Conservation (phyloP, 2,888 invertebrate genomes). For the Poecilobothrus nobilitatus region DNA sequence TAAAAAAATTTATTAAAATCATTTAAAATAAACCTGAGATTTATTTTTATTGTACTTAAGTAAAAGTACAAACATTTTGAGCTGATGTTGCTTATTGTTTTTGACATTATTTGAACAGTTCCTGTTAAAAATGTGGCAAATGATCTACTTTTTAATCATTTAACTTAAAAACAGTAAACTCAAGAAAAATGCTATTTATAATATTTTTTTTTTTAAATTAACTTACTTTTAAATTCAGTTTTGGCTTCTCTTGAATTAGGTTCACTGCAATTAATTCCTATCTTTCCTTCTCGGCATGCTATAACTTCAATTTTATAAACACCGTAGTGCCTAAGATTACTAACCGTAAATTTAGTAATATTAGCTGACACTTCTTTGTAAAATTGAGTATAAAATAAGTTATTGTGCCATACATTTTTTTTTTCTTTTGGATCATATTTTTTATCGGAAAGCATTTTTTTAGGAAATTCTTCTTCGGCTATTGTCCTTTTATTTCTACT, state of each 20-base stretch:
- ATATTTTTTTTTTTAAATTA: neutral
- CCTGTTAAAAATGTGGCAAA: too few relatives aligned
- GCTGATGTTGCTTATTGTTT: too few relatives aligned
- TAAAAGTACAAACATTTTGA: too few relatives aligned
- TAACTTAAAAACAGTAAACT: too few relatives aligned
- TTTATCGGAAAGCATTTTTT: neutral
- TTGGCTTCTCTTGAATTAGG: neutral
- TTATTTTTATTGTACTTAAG: too few relatives aligned
- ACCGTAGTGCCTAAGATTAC: conserved; percentile 65
- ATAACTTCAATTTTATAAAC: conserved; percentile 65
- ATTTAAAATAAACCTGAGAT: too few relatives aligned
- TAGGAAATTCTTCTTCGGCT: conserved; percentile 1
- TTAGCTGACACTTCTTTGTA: conserved; percentile 31
- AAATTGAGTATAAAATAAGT: conserved; percentile 27
- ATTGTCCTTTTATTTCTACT: neutral
- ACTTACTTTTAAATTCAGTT: neutral
- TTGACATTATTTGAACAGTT: too few relatives aligned
- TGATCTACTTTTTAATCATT: too few relatives aligned
- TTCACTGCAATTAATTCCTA: conserved; percentile 12
- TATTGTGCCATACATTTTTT: conserved; percentile 11
- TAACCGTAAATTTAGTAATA: conserved; percentile 48
- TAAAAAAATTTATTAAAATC: too few relatives aligned
- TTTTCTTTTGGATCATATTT: neutral
- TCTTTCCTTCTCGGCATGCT: conserved; percentile 60
- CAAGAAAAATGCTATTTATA: too few relatives aligned